These are phyloP conservation scores for Chirona hameri DNA, from an alignment of 2,888 invertebrate genomes.

Conservation along the genomic window DNA sequence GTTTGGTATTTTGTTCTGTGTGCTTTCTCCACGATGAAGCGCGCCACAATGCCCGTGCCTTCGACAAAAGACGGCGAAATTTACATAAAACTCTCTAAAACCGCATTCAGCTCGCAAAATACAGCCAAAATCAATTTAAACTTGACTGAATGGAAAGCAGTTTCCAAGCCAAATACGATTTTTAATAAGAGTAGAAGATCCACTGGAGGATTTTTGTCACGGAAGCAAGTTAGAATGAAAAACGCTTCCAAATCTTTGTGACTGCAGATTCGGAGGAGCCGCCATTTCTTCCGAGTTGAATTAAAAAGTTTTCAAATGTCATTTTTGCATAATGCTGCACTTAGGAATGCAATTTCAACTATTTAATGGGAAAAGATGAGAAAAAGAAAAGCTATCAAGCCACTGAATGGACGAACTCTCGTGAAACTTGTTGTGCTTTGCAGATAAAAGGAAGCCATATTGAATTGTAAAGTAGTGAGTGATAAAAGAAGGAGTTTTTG, in stretches of 20 bases:
- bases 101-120: slow-evolving; percentile 23
- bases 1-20: slow-evolving; percentile 27
- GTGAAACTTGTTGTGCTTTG: slow-evolving; percentile 25
- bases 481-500: slow-evolving; percentile 22
- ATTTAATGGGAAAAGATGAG: slow-evolving; percentile 26
- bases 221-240: slow-evolving; percentile 22
- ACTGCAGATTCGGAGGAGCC: background rate
- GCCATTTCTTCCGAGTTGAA: slow-evolving; percentile 7
- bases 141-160: slow-evolving; percentile 25
- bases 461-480: slow-evolving; percentile 25
- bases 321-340: slow-evolving; percentile 28
- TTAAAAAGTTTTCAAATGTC: slow-evolving; percentile 23
- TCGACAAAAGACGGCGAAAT: slow-evolving; percentile 11
- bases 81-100: slow-evolving; percentile 27
- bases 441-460: slow-evolving; percentile 26
- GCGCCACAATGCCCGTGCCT: background rate
- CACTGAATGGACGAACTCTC: slow-evolving; percentile 6
- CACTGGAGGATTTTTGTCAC: background rate
- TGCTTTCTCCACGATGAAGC: slow-evolving; percentile 7
- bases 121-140: slow-evolving; percentile 26
- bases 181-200: slow-evolving; percentile 26
- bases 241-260: slow-evolving; percentile 12
- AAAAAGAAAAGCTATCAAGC: slow-evolving; percentile 28
- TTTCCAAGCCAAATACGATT: slow-evolving; percentile 1
- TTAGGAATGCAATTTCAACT: slow-evolving; percentile 26